Evolutionary conservation across 2,113 vertebrate genomes (phyloP).

Genomic region (Notothenia rossii): DNA sequence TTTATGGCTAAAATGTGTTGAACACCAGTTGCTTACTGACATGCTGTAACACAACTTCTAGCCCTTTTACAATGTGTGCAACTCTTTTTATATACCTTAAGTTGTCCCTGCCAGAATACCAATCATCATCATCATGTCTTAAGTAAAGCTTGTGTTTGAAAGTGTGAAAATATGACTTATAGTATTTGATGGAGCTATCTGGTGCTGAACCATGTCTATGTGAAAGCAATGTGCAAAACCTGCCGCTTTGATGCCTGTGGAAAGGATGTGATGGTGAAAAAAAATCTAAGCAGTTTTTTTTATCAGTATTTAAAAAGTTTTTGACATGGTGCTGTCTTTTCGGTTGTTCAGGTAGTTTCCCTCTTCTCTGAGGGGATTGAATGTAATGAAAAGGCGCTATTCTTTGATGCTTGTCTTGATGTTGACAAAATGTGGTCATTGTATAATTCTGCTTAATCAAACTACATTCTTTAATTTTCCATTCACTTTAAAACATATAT

Average conservation of each 20-base stretch:
- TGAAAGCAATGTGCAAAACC: neutral
- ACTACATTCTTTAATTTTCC: neutral
- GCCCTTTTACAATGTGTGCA: too few species aligned
- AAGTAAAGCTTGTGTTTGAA: neutral
- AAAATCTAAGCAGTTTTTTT: neutral
- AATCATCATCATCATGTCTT: neutral
- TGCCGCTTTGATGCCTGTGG: neutral
- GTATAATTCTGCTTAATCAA: neutral
- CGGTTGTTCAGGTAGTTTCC: neutral
- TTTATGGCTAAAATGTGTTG: neutral
- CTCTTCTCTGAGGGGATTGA: neutral
- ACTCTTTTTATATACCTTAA: neutral
- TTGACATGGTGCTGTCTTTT: neutral
- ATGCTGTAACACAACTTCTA: neutral
- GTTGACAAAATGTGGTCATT: neutral
- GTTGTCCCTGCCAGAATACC: too few species aligned
- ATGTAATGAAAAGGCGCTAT: neutral
- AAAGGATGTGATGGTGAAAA: neutral
- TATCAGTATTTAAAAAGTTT: neutral
- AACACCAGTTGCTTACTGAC: neutral
- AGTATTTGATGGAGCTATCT: neutral
- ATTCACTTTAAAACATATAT: neutral
- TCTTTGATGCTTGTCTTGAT: neutral
- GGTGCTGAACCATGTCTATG: neutral
- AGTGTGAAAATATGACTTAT: accelerated